Conservation (phyloP, 2,888 invertebrate genomes). For the Physocephala rufipes region DNA sequence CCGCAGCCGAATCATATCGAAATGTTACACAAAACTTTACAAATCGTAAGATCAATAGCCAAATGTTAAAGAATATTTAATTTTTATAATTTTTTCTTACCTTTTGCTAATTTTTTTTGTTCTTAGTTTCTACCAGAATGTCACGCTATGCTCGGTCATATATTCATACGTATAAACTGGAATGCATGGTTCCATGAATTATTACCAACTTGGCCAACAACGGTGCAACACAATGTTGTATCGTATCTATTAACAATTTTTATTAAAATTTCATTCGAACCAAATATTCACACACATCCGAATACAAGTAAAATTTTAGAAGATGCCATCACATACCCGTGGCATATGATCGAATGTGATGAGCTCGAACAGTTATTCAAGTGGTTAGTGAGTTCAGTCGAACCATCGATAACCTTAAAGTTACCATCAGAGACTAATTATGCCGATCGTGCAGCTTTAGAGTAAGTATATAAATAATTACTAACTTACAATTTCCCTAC, state of each 20-base stretch:
- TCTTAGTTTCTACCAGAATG: constrained; percentile 73
- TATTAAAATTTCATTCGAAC: constrained; percentile 77
- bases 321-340: constrained; percentile 72
- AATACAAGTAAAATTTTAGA: constrained; percentile 67
- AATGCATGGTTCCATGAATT: constrained; percentile 68
- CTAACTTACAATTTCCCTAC: not conserved
- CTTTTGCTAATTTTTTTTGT: not conserved
- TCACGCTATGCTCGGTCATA: constrained; percentile 76
- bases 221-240: constrained; percentile 68
- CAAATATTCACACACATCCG: constrained; percentile 72
- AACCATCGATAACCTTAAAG: constrained; percentile 74
- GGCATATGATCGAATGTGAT: constrained; percentile 72
- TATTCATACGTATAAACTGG: constrained; percentile 78
- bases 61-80: no score
- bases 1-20: constrained; percentile 75
- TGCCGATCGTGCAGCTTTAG: constrained; percentile 70
- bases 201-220: constrained; percentile 63
- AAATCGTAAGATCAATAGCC: constrained; percentile 67
- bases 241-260: constrained; percentile 75
- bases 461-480: constrained; percentile 66
- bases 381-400: constrained; percentile 79
- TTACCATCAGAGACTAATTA: constrained; percentile 67
- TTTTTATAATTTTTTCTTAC: no score
- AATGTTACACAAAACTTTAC: constrained; percentile 68
- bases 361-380: constrained; percentile 74